These are phyloP conservation scores for Eulemur mongoz DNA, from an alignment of 2,797 vertebrate species.

Conservation along the genomic window DNA sequence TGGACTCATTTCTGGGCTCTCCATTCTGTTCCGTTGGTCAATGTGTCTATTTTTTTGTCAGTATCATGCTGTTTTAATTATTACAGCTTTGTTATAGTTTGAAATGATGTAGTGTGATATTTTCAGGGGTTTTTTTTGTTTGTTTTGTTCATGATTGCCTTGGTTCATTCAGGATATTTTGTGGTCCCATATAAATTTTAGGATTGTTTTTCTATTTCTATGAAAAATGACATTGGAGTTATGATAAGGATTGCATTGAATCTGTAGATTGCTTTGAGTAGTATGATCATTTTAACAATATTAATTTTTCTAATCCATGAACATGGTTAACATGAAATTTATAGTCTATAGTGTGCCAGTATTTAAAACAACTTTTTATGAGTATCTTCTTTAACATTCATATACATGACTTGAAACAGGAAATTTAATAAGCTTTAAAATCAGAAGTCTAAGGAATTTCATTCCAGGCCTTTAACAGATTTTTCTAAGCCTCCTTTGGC, in stretches of 20 bases:
- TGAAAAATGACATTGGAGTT: neutral
- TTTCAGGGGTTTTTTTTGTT: neutral
- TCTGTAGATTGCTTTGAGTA: neutral
- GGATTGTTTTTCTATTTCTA: neutral
- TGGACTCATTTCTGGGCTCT: neutral
- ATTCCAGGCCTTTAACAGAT: neutral
- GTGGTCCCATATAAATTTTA: neutral
- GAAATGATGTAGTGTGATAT: neutral
- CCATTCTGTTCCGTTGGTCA: neutral
- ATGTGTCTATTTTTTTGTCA: neutral
- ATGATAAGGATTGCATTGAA: neutral
- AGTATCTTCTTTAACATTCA: neutral
- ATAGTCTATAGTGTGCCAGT: neutral
- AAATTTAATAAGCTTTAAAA: constrained; percentile 19
- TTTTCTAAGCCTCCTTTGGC: constrained; percentile 6
- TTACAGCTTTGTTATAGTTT: neutral
- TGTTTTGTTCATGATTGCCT: neutral
- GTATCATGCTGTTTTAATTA: neutral
- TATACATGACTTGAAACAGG: neutral
- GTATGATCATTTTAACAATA: neutral
- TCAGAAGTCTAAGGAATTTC: neutral
- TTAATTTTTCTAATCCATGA: neutral
- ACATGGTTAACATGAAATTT: neutral
- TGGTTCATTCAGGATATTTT: neutral
- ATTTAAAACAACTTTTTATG: neutral